Conservation (phyloP, 92 coral and sea anemone genomes). For the Scolanthus callimorphus region DNA sequence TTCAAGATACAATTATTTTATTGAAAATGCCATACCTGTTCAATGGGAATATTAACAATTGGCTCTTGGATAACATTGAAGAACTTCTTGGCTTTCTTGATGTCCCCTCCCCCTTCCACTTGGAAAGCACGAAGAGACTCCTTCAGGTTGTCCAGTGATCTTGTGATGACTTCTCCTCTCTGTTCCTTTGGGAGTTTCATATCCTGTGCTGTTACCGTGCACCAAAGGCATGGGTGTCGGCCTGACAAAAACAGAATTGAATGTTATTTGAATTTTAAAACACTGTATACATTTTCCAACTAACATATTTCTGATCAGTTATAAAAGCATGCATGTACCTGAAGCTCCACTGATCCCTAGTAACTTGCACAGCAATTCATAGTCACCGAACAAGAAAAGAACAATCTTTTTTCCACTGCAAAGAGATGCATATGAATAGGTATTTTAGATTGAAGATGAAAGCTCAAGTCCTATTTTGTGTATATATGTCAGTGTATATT, state of each 20-base stretch:
- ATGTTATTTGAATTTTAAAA: too few relatives aligned
- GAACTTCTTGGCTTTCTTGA: constrained; percentile 6
- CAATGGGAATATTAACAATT: constrained; percentile 9
- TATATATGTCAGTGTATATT: too few relatives aligned
- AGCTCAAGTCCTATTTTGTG: too few relatives aligned
- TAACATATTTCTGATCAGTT: too few relatives aligned
- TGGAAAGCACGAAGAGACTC: neutral
- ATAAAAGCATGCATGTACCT: too few relatives aligned
- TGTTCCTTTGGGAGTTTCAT: neutral
- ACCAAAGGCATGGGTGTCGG: constrained; percentile 21
- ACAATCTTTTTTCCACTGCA: too few relatives aligned
- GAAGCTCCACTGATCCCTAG: too few relatives aligned
- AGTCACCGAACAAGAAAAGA: too few relatives aligned
- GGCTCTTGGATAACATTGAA: constrained; percentile 9
- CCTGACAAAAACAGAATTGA: constrained; percentile 2
- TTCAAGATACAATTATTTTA: neutral
- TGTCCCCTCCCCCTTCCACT: constrained; percentile 3
- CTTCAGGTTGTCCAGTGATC: neutral
- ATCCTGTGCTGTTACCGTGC: constrained; percentile 1
- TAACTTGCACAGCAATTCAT: too few relatives aligned
- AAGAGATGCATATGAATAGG: too few relatives aligned
- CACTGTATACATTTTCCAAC: too few relatives aligned
- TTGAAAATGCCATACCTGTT: constrained; percentile 3
- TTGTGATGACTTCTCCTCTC: constrained; percentile 1
- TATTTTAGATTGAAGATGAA: too few relatives aligned